Base-by-base conservation (phyloP, 2,888 invertebrate genomes). In the Heliconius aoede region DNA sequence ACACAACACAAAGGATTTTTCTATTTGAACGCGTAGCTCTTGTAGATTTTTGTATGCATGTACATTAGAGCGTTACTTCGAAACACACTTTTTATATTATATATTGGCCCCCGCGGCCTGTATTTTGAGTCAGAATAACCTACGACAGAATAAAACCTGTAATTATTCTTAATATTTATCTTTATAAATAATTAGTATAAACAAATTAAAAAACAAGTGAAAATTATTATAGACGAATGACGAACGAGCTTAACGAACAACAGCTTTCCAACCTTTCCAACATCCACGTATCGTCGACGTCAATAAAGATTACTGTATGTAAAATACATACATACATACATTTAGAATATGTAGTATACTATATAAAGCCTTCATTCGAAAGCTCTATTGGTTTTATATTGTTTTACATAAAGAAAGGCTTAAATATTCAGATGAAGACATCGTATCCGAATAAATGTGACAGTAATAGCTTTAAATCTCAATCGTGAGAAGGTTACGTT, bases 221-320 rank as follows among this genome's bases (percentile, higher is more conserved):
- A n/a, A n/a, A n/a, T n/a, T n/a, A n/a, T n/a, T n/a, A n/a, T n/a
- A 21, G 18, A 18, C 7, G 46, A 46, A 46, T 21, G 26, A 60
- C 28, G 28, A 21, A 21, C 28, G 68, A 28, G 68, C 13, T 69
- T 69, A 51, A 13, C n/a, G 68, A 30, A 51, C n/a, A n/a, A n/a
- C n/a, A n/a, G n/a, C n/a, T n/a, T n/a, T n/a, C n/a, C n/a, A n/a
- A n/a, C n/a, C n/a, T 68, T n/a, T 11, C 21, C 46, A 21, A 51
- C 26, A 69, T 55, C n/a, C n/a, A 8, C n/a, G 55, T 69, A 28
- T 46, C 46, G 51, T 51, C 13, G 21, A 51, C 28, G 51, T 51
- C 69, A 51, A 69, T 51, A 51, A 69, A 46, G 69, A 69, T 69
- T 69, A 69, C 55, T 69, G 13, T 24, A 65, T 18, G 36, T 40